These are phyloP conservation scores for Neostethus bicornis DNA, from an alignment of 2,797 vertebrate species.

Conservation along the genomic window DNA sequence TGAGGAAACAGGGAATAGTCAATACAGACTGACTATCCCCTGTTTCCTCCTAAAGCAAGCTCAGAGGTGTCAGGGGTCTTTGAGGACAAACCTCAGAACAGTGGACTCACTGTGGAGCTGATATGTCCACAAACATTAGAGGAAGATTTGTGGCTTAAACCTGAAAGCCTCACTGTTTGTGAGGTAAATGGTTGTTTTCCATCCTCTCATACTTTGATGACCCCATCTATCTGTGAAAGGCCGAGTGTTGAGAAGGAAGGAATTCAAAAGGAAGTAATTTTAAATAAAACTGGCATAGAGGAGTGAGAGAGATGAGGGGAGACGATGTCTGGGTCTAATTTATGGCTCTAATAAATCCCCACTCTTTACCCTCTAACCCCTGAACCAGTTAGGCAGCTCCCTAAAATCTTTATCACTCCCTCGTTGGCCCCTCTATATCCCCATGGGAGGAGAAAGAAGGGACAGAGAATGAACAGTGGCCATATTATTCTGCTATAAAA, in stretches of 20 bases:
- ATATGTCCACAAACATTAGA: conserved; percentile 42
- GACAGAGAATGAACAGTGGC: conserved; percentile 58
- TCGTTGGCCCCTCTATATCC: conserved; percentile 48
- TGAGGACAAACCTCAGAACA: conserved; percentile 44
- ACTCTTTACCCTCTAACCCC: conserved; percentile 81
- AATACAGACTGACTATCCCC: conserved; percentile 23
- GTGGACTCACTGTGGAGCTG: conserved; percentile 42
- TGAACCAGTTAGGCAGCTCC: conserved; percentile 74
- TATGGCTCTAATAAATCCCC: conserved; percentile 81
- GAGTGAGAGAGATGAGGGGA: conserved; percentile 18
- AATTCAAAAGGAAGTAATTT: conserved; percentile 13
- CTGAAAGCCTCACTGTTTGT: conserved; percentile 42
- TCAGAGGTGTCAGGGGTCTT: conserved; percentile 21
- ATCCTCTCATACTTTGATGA: conserved; percentile 12
- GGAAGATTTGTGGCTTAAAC: conserved; percentile 35
- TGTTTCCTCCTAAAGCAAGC: conserved; percentile 33
- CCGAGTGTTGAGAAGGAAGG: neutral
- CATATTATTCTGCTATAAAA: conserved; percentile 75
- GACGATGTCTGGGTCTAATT: conserved; percentile 74
- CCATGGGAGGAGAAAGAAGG: conserved; percentile 48
- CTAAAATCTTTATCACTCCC: conserved; percentile 81
- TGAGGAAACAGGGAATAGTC: too few relatives aligned
- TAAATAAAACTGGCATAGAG: conserved; percentile 24
- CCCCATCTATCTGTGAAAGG: conserved; percentile 1
- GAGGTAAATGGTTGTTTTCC: conserved; percentile 1